Percentiles rank a stretch among this genome's conserved stretches.
These are phyloP conservation scores for Goniozus legneri DNA, from an alignment of 1,140 invertebrate genomes.

Conservation along the genomic window DNA sequence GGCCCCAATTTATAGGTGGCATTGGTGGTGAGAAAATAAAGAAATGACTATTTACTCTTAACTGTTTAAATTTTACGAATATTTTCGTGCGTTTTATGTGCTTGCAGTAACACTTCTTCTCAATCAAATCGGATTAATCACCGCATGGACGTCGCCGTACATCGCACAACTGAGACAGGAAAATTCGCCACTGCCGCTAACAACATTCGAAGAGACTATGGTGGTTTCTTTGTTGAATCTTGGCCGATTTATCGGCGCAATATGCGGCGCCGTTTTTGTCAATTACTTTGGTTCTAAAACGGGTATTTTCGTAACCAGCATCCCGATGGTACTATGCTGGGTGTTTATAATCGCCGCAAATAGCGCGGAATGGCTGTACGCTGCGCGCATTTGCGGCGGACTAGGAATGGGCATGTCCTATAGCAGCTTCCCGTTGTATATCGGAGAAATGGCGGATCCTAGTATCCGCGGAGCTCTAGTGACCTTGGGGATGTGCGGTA, in stretches of 20 bases:
- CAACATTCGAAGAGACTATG: conserved; percentile 62
- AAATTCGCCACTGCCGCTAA: conserved; percentile 58
- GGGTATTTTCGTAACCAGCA: conserved; percentile 58
- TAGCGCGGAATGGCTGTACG: conserved; percentile 56
- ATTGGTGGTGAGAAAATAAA: no score
- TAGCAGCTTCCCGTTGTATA: conserved; percentile 63
- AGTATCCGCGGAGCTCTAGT: conserved; percentile 65
- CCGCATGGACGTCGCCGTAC: conserved; percentile 58
- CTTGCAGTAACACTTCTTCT: conserved; percentile 22
- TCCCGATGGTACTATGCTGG: conserved; percentile 65
- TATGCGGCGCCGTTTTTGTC: conserved; percentile 34
- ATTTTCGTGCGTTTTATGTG: no score
- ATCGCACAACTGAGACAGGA: conserved; percentile 47
- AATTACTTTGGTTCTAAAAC: conserved; percentile 65
- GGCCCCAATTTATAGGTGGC: conserved; percentile 25
- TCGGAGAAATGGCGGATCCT: conserved; percentile 66
- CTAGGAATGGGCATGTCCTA: conserved; percentile 66
- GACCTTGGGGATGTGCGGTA: no score
- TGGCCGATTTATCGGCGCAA: conserved; percentile 47
- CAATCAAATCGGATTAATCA: conserved; percentile 20
- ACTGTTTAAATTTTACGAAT: no score
- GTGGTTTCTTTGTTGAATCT: conserved; percentile 61
- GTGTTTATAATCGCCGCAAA: conserved; percentile 57
- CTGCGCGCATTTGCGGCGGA: conserved; percentile 57
- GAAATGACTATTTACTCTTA: no score